Base-by-base conservation (phyloP, 2,888 invertebrate genomes). In the Ophion obscuratus region DNA sequence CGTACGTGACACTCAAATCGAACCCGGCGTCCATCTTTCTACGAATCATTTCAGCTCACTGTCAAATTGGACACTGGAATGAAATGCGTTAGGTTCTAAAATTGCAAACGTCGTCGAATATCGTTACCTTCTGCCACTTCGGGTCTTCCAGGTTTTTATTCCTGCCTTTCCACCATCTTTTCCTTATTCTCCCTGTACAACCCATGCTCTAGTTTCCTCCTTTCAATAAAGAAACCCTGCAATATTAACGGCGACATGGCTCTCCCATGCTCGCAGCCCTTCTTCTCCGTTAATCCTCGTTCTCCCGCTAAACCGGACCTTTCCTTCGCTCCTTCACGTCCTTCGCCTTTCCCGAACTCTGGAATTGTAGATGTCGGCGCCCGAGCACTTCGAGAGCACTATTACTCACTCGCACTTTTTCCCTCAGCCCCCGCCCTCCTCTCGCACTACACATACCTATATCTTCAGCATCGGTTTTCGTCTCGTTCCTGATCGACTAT, bases 401-500 rank as follows among this genome's bases (percentile, higher is more conserved):
- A 62, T 64, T 66, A 67, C 66, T 53, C 68, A 59, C 77, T 57
- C 62, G 17, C 9, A 36, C 36, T 67, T 9, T 68, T 20, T 76
- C 62, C 53, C 62, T 67, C 64, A 24, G n/a, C 53, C 73, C 47
- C 36, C 31, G 4, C 31, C 27, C 2, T 10, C 40, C 24, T 47
- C 64, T 17, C 57, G 31, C 31, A 14, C 17, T 11, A 7, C 40
- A 40, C 14, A 3, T 5, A 31, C n/a, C 0, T n/a, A 36, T 7
- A 68, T 59, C 61, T 78, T 27, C 27, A 68, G 47, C 20, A 74
- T 74, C 61, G 44, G 71, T 75, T 79, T 66, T 82, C 62, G 73
- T 71, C 70, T 77, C 73, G 27, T 86, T 81, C 83, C 76, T 77
- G 83, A 86, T 82, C 85, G 85, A 83, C 82, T 67, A 62, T 76